Conservation (phyloP, 2,888 invertebrate species). For the Cybosia mesomella region DNA sequence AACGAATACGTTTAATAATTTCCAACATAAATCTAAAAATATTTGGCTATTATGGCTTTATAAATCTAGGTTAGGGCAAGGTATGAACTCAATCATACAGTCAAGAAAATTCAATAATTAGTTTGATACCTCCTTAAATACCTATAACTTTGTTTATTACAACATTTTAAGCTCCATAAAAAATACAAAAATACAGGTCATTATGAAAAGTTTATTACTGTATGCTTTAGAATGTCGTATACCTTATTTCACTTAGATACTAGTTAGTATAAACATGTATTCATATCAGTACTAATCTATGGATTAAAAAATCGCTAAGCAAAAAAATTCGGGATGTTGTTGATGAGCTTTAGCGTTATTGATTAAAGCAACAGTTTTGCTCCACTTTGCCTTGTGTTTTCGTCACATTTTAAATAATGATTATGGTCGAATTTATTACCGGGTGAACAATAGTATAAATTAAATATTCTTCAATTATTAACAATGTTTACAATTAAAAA, state of each 20-base stretch:
- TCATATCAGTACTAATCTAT: background rate
- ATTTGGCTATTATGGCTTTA: slow-evolving; percentile 76
- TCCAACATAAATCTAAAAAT: slow-evolving; percentile 75
- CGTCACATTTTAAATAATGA: too few species aligned
- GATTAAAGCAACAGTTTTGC: background rate
- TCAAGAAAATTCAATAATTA: slow-evolving; percentile 29
- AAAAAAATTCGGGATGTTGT: background rate
- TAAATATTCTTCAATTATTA: too few species aligned
- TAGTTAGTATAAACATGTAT: background rate
- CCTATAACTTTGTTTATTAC: slow-evolving; percentile 8
- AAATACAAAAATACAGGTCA: background rate
- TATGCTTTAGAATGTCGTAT: background rate
- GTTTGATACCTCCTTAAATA: background rate
- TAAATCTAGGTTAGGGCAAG: slow-evolving; percentile 73
- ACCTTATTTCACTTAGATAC: background rate
- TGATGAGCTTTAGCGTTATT: background rate
- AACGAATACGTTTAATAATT: slow-evolving; percentile 27
- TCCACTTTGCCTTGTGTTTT: too few species aligned
- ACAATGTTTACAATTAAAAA: too few species aligned
- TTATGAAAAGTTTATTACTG: background rate
- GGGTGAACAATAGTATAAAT: too few species aligned
- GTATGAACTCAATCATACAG: slow-evolving; percentile 58
- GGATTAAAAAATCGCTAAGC: background rate
- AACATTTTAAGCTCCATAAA: background rate
- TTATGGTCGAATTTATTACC: too few species aligned